These are phyloP conservation scores for Drosophila setosimentum DNA, from an alignment of 2,888 invertebrate species.

Conservation along the genomic window DNA sequence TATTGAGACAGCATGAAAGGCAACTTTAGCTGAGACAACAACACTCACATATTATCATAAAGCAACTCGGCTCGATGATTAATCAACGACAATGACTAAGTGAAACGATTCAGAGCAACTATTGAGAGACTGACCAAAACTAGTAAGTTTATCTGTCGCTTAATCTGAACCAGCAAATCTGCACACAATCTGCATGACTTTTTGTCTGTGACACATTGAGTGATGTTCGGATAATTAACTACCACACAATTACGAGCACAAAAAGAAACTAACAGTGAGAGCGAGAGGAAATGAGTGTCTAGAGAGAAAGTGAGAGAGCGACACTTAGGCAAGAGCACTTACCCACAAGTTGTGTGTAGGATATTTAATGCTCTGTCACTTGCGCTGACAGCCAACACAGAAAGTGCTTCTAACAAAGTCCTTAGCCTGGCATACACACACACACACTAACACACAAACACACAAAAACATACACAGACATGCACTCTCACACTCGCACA, in stretches of 20 bases:
- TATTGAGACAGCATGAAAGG: slow-evolving; percentile 20
- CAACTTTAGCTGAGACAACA: slow-evolving; percentile 19
- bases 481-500: slow-evolving; percentile 13
- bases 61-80: slow-evolving; percentile 16
- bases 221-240: slow-evolving; percentile 76
- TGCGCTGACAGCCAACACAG: slow-evolving; percentile 71
- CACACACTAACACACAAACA: slow-evolving; percentile 11
- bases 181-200: slow-evolving; percentile 39
- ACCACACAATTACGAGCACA: slow-evolving; percentile 51
- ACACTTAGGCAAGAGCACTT: slow-evolving; percentile 50
- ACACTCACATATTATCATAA: slow-evolving; percentile 12
- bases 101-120: slow-evolving; percentile 19
- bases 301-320: not conserved
- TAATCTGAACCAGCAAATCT: slow-evolving; percentile 1
- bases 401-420: slow-evolving; percentile 78
- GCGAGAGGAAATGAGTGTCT: not conserved
- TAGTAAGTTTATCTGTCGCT: slow-evolving; percentile 13
- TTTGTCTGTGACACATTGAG: slow-evolving; percentile 71
- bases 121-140: slow-evolving; percentile 19
- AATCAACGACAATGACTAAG: slow-evolving; percentile 38
- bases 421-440: slow-evolving; percentile 23
- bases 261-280: not conserved
- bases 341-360: slow-evolving; percentile 34
- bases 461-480: slow-evolving; percentile 14
- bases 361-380: slow-evolving; percentile 68